Evolutionary conservation across 2,113 vertebrate genomes (phyloP).

Genomic region (Prochilodus magdalenae): DNA sequence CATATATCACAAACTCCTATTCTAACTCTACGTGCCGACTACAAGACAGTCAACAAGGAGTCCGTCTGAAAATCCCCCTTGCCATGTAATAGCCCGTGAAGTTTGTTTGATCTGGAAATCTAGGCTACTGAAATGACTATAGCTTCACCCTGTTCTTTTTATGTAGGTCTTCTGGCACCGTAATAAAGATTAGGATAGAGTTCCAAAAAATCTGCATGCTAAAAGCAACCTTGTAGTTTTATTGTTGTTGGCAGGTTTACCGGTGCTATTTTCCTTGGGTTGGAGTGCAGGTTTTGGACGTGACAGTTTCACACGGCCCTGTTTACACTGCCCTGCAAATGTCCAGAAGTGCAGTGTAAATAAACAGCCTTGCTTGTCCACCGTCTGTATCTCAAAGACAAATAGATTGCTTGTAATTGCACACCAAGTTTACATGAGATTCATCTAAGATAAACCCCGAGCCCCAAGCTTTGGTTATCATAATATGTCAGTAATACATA

Average conservation of each 20-base stretch:
- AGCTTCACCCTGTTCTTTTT: slow-evolving; percentile 36
- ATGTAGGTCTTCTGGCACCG: neutral
- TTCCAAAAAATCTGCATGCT: slow-evolving; percentile 62
- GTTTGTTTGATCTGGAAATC: neutral
- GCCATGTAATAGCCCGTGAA: neutral
- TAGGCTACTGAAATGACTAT: too few species aligned
- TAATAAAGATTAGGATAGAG: slow-evolving; percentile 30
- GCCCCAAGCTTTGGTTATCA: neutral
- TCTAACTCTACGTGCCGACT: too few species aligned
- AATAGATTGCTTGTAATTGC: slow-evolving; percentile 62
- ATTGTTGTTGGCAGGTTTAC: slow-evolving; percentile 53
- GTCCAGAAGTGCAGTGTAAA: slow-evolving; percentile 59
- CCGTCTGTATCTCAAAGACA: slow-evolving; percentile 59
- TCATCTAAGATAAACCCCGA: slow-evolving; percentile 19
- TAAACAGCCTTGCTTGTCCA: slow-evolving; percentile 60
- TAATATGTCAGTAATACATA: neutral
- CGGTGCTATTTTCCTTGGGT: slow-evolving; percentile 66
- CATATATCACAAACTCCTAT: too few species aligned
- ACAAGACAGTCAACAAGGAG: neutral
- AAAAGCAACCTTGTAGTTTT: slow-evolving; percentile 42
- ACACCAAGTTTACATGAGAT: slow-evolving; percentile 47
- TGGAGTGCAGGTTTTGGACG: slow-evolving; percentile 58
- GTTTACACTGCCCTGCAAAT: slow-evolving; percentile 56
- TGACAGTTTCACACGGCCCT: slow-evolving; percentile 69
- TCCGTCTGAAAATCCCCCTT: neutral